phyloP scores from a whole-genome alignment of 2,797 vertebrate species.

The Anguilla obscura region DNA sequence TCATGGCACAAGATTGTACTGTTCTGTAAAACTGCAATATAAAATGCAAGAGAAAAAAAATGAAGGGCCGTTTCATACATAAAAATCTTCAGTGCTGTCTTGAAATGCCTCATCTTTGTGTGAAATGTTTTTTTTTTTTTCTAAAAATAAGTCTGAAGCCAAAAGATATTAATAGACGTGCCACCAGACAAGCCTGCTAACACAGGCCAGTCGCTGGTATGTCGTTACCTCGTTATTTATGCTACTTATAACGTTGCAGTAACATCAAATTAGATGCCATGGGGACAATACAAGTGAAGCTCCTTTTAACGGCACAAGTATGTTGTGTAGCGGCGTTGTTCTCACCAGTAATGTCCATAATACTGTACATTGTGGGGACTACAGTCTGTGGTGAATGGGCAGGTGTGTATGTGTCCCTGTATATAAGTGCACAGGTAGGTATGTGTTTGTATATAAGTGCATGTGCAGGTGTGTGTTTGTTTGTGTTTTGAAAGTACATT shows the following conservation, averaged over 20 bases:
- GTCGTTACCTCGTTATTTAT: not conserved
- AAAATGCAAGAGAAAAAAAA: not conserved
- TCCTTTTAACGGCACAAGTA: not conserved
- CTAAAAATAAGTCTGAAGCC: conserved; percentile 3
- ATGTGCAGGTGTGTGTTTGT: no score
- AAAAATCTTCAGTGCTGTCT: not conserved
- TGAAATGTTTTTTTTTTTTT: not conserved
- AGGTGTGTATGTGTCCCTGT: no score
- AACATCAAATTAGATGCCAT: not conserved
- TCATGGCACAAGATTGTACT: not conserved
- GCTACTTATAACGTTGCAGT: not conserved
- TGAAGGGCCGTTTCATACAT: not conserved
- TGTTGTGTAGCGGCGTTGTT: not conserved
- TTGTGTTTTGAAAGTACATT: no score
- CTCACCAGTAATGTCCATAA: not conserved
- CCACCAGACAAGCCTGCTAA: not conserved
- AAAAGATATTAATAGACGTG: not conserved
- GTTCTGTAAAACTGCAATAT: not conserved
- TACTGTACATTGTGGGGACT: no score
- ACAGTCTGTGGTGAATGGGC: no score
- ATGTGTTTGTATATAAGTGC: no score
- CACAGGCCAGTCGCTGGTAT: not conserved
- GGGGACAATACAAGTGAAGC: not conserved
- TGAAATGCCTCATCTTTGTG: conserved; percentile 1
- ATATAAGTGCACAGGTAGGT: no score